A percentile compares a stretch with the other conserved stretches of the same genome.
Evolutionary conservation across 2,797 vertebrate species (phyloP).

Genomic region (Holocentrus rufus): DNA sequence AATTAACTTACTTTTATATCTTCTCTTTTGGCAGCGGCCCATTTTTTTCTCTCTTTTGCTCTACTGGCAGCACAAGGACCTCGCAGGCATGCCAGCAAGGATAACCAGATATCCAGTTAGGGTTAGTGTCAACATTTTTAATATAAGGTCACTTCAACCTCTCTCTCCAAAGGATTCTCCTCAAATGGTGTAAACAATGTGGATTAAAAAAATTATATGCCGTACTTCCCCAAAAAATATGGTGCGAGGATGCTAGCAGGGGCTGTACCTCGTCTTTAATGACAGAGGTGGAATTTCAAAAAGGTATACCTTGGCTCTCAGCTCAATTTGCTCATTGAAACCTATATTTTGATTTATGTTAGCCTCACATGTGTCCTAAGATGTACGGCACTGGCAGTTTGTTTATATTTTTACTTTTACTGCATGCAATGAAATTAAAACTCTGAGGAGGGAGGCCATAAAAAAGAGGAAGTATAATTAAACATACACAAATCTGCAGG

Average conservation of each 20-base stretch:
- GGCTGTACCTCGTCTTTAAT: neutral
- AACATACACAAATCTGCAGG: slow-evolving; percentile 38
- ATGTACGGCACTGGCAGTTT: too few species aligned
- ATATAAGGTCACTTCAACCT: neutral
- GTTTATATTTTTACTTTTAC: too few species aligned
- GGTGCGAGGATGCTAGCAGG: neutral
- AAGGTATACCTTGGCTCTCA: neutral
- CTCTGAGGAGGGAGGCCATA: slow-evolving; percentile 9
- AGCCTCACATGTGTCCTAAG: neutral
- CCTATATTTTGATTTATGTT: neutral
- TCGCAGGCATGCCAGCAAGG: slow-evolving; percentile 29
- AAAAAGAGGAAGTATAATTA: slow-evolving; percentile 36
- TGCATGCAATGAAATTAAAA: slow-evolving; percentile 5
- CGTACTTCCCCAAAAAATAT: neutral
- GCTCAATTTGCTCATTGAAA: neutral
- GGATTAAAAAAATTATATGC: neutral
- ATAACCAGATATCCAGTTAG: slow-evolving; percentile 22
- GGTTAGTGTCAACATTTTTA: neutral
- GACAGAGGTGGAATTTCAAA: neutral
- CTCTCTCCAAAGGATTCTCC: neutral
- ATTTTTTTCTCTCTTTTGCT: slow-evolving; percentile 38
- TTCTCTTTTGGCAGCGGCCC: slow-evolving; percentile 35
- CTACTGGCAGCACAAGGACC: slow-evolving; percentile 28
- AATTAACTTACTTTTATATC: slow-evolving; percentile 53
- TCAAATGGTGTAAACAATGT: neutral